Conservation (phyloP, 2,888 invertebrate genomes). For the Hymenopus coronatus region DNA sequence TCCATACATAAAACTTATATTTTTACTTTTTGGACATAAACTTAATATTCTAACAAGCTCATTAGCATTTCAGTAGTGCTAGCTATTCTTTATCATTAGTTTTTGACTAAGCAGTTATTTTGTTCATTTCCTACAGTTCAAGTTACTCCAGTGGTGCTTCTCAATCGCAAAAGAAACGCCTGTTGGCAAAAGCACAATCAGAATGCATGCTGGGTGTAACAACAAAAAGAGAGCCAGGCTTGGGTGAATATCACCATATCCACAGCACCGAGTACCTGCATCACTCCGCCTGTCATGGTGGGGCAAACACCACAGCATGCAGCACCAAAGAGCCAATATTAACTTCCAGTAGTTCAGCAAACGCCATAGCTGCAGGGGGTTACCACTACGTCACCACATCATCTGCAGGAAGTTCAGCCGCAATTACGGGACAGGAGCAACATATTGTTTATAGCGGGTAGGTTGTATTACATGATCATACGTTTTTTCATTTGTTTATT, state of each 20-base stretch:
- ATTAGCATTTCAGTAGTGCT: neutral
- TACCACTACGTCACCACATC: constrained; percentile 48
- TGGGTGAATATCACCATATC: constrained; percentile 48
- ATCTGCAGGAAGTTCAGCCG: constrained; percentile 29
- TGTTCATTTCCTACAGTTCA: constrained; percentile 31
- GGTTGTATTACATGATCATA: neutral
- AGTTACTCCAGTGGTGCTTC: constrained; percentile 51
- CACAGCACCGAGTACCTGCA: constrained; percentile 38
- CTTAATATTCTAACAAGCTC: too few relatives aligned
- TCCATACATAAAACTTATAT: too few relatives aligned
- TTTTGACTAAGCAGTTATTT: neutral
- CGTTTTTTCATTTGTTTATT: too few relatives aligned
- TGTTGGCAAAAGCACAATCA: constrained; percentile 82
- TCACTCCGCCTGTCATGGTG: constrained; percentile 16
- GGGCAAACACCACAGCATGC: neutral
- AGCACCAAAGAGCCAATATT: neutral
- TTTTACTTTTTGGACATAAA: too few relatives aligned
- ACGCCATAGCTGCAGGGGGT: neutral
- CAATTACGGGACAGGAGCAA: constrained; percentile 48
- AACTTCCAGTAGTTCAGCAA: neutral
- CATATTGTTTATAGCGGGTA: constrained; percentile 50
- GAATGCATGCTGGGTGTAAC: constrained; percentile 52
- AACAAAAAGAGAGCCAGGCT: constrained; percentile 42
- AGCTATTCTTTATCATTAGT: neutral
- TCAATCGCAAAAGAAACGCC: constrained; percentile 84